A percentile compares a stretch with the other conserved stretches of the same genome.
Conservation (phyloP, 2,888 invertebrate species). For the Eupithecia subumbrata region DNA sequence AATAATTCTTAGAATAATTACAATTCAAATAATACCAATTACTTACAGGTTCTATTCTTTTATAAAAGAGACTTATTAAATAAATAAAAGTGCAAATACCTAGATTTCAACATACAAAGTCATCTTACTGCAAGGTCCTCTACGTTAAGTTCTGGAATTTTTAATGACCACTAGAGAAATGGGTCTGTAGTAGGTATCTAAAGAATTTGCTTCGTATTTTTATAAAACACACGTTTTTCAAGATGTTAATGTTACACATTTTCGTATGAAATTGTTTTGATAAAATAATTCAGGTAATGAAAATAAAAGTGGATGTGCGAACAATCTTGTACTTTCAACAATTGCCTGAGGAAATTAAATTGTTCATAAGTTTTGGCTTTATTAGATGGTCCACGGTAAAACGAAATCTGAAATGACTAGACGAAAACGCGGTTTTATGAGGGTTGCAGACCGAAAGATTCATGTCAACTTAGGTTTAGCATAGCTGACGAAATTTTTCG, state of each 20-base stretch:
- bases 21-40: neutral
- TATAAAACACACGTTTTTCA: neutral
- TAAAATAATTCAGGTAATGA: neutral
- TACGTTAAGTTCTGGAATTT: neutral
- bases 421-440: neutral
- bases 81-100: no score
- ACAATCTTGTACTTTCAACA: neutral
- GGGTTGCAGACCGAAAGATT: neutral
- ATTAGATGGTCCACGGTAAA: neutral
- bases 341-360: neutral
- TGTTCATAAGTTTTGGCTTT: neutral
- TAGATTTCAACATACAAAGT: neutral
- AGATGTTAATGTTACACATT: neutral
- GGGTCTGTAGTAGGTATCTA: neutral
- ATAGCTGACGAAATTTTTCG: neutral
- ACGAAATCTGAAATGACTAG: neutral
- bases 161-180: neutral
- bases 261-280: neutral
- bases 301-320: neutral
- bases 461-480: neutral
- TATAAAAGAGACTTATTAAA: neutral
- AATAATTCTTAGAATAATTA: neutral
- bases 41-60: no score
- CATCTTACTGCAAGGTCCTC: neutral
- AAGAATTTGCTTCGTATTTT: neutral